Evolutionary conservation across 2,113 vertebrate genomes (phyloP).

Genomic region (Pimephales promelas): DNA sequence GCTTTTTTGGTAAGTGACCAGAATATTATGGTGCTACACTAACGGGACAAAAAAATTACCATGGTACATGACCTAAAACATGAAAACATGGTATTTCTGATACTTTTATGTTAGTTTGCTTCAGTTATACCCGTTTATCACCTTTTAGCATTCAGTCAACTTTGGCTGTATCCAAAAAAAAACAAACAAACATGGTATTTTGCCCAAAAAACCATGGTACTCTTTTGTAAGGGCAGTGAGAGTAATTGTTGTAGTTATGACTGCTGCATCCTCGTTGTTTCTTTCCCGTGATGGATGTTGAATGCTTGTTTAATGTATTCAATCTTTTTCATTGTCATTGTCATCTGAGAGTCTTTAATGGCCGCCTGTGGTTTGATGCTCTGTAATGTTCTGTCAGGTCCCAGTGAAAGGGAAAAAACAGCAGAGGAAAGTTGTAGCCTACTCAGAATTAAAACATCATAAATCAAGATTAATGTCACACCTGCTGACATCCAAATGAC

Average conservation of each 20-base stretch:
- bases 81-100: neutral
- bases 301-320: neutral
- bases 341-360: neutral
- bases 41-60: neutral
- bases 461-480: conserved; percentile 38
- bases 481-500: conserved; percentile 38
- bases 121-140: neutral
- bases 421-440: conserved; percentile 12
- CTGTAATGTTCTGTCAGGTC: conserved; percentile 16
- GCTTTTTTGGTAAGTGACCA: neutral
- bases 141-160: neutral
- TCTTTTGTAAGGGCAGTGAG: neutral
- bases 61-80: neutral
- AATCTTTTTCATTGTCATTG: neutral
- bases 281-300: neutral
- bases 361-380: neutral
- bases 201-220: neutral
- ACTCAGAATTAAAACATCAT: neutral
- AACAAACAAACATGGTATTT: neutral
- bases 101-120: neutral
- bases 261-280: neutral
- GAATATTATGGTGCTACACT: too few relatives aligned
- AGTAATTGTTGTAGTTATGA: neutral
- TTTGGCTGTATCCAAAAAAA: neutral
- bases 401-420: neutral